Evolutionary conservation across 1,140 invertebrate genomes (phyloP).

Genomic region (Leptopilina clavipes): DNA sequence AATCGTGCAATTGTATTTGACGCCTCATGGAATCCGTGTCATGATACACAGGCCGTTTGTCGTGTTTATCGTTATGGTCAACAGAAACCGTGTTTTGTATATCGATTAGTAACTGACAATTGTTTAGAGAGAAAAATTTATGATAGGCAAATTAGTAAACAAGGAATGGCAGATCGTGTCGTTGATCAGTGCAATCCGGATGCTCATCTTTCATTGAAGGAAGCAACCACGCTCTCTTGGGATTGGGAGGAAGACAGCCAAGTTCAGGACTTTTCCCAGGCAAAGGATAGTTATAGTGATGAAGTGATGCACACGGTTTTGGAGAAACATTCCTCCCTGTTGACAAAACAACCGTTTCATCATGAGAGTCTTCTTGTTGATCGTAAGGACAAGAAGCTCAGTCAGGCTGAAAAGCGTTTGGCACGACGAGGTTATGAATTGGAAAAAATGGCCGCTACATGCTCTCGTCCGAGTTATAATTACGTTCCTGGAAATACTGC

Average conservation of each 20-base stretch:
- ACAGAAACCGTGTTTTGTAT: slow-evolving; percentile 94
- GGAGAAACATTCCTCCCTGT: slow-evolving; percentile 79
- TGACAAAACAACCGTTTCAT: slow-evolving; percentile 94
- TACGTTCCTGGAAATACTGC: slow-evolving; percentile 73
- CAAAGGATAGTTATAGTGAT: slow-evolving; percentile 86
- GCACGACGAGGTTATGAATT: slow-evolving; percentile 95
- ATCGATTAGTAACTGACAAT: slow-evolving; percentile 96
- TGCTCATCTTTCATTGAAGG: slow-evolving; percentile 94
- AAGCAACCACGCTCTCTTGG: slow-evolving; percentile 94
- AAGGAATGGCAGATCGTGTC: slow-evolving; percentile 97
- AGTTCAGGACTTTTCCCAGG: slow-evolving; percentile 81
- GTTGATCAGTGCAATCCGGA: slow-evolving; percentile 99
- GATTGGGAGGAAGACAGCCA: slow-evolving; percentile 91
- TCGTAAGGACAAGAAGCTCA: slow-evolving; percentile 95
- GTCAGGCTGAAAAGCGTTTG: slow-evolving; percentile 93
- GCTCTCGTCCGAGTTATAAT: slow-evolving; percentile 71
- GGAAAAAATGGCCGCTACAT: slow-evolving; percentile 90
- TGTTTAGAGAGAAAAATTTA: slow-evolving; percentile 98
- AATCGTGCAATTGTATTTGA: slow-evolving; percentile 98
- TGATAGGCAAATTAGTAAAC: slow-evolving; percentile 97
- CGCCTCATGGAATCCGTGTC: slow-evolving; percentile 99
- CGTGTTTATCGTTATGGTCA: slow-evolving; percentile 97
- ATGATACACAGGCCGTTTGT: slow-evolving; percentile 99
- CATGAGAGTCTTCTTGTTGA: slow-evolving; percentile 98
- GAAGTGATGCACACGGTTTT: slow-evolving; percentile 86